phyloP scores from a whole-genome alignment of 2,113 vertebrate genomes.

The Oenanthe oenanthe region DNA sequence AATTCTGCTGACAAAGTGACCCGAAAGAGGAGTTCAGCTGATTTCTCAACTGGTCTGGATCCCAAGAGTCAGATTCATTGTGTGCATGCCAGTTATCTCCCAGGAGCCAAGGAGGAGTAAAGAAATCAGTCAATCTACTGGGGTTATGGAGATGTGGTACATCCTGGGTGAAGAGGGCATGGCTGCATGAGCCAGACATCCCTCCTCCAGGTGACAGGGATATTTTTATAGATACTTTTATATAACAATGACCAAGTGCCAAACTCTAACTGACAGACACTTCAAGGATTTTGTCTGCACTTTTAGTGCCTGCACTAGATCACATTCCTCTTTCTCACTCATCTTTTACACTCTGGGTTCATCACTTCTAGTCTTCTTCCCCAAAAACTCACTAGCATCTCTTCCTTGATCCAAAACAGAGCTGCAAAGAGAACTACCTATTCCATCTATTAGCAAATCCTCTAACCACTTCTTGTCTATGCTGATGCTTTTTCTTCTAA shows the following conservation, averaged over 20 bases:
- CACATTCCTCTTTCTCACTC: neutral
- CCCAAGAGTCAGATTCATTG: neutral
- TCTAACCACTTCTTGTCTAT: neutral
- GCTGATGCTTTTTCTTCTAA: neutral
- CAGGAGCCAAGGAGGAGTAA: neutral
- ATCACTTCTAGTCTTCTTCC: neutral
- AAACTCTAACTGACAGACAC: neutral
- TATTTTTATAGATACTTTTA: neutral
- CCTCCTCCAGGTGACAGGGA: neutral
- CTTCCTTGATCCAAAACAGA: neutral
- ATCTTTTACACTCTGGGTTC: neutral
- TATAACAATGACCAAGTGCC: neutral
- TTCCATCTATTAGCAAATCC: neutral
- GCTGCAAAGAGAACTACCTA: neutral
- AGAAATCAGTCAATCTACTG: fast-evolving
- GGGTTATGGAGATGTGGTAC: neutral
- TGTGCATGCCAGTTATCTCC: neutral
- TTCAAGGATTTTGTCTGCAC: neutral
- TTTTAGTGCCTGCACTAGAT: neutral
- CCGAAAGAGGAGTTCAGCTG: neutral
- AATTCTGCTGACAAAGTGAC: neutral
- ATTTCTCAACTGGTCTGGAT: fast-evolving
- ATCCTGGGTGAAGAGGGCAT: neutral
- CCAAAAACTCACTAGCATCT: neutral
- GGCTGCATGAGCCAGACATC: neutral